Evolutionary conservation across 1,140 invertebrate species (phyloP).

Genomic region (Drosophila pectinifera): DNA sequence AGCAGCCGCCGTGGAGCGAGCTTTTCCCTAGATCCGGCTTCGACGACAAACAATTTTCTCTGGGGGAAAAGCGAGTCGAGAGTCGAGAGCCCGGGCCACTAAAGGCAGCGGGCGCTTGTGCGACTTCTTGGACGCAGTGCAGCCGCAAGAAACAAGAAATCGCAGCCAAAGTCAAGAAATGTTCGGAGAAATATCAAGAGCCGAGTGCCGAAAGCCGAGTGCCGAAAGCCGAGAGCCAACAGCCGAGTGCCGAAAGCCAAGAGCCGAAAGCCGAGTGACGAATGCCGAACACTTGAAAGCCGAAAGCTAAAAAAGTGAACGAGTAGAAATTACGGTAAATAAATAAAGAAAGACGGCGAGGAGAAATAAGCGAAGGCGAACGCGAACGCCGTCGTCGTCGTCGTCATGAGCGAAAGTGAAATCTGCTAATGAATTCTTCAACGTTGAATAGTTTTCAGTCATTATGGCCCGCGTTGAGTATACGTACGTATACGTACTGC

Average conservation of each 20-base stretch:
- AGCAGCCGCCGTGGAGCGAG: slow-evolving; percentile 24
- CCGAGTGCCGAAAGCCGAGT: background rate
- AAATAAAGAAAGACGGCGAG: slow-evolving; percentile 61
- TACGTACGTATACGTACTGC: slow-evolving; percentile 24
- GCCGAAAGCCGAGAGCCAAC: slow-evolving; percentile 10
- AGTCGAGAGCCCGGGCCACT: slow-evolving; percentile 11
- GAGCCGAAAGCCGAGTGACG: background rate
- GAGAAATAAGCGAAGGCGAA: slow-evolving; percentile 71
- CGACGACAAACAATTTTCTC: slow-evolving; percentile 62
- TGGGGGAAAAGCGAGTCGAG: slow-evolving; percentile 39
- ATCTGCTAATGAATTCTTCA: slow-evolving; percentile 85
- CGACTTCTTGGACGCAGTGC: slow-evolving; percentile 59
- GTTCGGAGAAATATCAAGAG: slow-evolving; percentile 29
- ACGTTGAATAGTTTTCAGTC: slow-evolving; percentile 85
- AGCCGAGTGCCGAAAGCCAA: slow-evolving; percentile 4
- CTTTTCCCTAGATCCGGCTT: slow-evolving; percentile 71
- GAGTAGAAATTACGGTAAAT: slow-evolving; percentile 83
- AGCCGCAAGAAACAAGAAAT: slow-evolving; percentile 45
- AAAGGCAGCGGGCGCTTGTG: slow-evolving; percentile 47
- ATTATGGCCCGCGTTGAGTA: slow-evolving; percentile 65
- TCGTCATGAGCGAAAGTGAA: slow-evolving; percentile 84
- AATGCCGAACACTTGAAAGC: slow-evolving; percentile 30
- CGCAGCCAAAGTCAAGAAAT: slow-evolving; percentile 55
- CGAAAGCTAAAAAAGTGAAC: slow-evolving; percentile 68
- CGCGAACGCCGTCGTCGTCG: slow-evolving; percentile 43